Conservation (phyloP, 2,797 vertebrate genomes). For the Erpetoichthys calabaricus region DNA sequence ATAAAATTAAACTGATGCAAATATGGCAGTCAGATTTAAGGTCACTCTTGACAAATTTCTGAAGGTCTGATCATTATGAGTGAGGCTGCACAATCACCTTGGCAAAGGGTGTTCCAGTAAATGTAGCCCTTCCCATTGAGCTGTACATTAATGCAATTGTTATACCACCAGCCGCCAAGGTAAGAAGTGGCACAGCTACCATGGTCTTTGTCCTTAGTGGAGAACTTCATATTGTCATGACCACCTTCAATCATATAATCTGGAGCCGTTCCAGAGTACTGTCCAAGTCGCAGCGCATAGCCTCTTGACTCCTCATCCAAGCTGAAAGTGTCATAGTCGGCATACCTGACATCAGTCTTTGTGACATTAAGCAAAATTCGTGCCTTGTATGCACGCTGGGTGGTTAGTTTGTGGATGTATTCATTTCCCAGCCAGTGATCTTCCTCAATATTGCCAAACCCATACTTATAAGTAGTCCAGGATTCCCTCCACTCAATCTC, state of each 20-base stretch:
- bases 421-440: slow-evolving; percentile 40
- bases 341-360: slow-evolving; percentile 17
- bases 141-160: slow-evolving; percentile 15
- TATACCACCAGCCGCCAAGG: slow-evolving; percentile 12
- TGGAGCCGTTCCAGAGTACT: slow-evolving; percentile 16
- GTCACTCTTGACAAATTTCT: slow-evolving; percentile 14
- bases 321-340: slow-evolving; percentile 34
- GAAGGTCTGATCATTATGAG: slow-evolving; percentile 16
- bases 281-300: slow-evolving; percentile 30
- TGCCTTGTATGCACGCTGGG: slow-evolving; percentile 37
- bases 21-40: no score
- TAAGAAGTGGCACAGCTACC: slow-evolving; percentile 25
- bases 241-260: slow-evolving; percentile 19
- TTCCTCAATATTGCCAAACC: slow-evolving; percentile 25
- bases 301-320: slow-evolving; percentile 27
- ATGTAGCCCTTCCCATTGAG: slow-evolving; percentile 11
- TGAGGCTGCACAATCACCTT: slow-evolving; percentile 11
- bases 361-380: slow-evolving; percentile 24
- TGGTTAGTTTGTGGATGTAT: slow-evolving; percentile 35
- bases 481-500: slow-evolving; percentile 28
- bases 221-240: slow-evolving; percentile 38
- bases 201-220: slow-evolving; percentile 27
- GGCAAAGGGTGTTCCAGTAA: slow-evolving; percentile 19
- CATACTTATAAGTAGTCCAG: slow-evolving; percentile 39
- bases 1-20: no score